Evolutionary conservation across 2,113 vertebrate species (phyloP).

Genomic region (Neoarius graeffei): DNA sequence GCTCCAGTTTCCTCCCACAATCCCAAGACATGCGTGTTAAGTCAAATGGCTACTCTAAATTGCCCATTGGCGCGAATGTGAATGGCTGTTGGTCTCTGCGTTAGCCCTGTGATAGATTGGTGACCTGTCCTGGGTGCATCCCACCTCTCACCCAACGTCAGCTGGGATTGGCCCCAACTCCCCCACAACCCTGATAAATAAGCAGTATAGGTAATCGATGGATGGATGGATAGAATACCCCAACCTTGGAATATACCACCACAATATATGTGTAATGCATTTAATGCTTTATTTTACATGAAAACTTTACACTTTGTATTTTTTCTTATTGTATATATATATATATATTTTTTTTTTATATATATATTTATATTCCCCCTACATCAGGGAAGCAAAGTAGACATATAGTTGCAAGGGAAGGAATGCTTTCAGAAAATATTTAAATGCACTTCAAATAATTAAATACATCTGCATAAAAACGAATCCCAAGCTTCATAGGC

Average conservation of each 20-base stretch:
- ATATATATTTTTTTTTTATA: slow-evolving; percentile 50
- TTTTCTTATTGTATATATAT: slow-evolving; percentile 65
- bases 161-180: no score
- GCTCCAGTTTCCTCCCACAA: no score
- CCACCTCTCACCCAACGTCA: no score
- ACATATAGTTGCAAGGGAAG: slow-evolving; percentile 73
- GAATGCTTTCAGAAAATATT: slow-evolving; percentile 76
- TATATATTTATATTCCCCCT: slow-evolving; percentile 74
- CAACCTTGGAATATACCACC: slow-evolving; percentile 74
- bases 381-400: slow-evolving; percentile 66
- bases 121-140: no score
- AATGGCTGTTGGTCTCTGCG: no score
- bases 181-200: no score
- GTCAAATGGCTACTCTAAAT: no score
- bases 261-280: slow-evolving; percentile 70
- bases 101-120: no score
- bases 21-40: no score
- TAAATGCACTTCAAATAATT: slow-evolving; percentile 79
- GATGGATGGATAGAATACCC: slow-evolving; percentile 60
- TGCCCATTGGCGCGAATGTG: no score
- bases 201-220: no score
- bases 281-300: slow-evolving; percentile 77
- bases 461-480: slow-evolving; percentile 69
- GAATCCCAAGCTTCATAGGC: slow-evolving; percentile 39
- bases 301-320: slow-evolving; percentile 76